Evolutionary conservation across 2,888 invertebrate genomes (phyloP).

Genomic region (Heliconius erato): DNA sequence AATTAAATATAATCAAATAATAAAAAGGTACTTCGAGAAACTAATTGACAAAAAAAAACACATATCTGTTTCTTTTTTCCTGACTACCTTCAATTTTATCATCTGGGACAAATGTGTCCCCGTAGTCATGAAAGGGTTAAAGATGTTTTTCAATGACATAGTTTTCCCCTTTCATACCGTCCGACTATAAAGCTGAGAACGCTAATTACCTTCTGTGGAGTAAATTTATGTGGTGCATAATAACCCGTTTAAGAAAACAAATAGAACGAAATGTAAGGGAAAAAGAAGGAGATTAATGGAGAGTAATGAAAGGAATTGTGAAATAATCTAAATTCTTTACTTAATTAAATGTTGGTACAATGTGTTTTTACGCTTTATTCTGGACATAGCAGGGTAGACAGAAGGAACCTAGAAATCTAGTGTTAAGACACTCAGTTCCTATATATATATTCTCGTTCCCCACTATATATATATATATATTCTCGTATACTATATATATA

Average conservation of each 20-base stretch:
- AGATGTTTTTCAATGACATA: constrained; percentile 17
- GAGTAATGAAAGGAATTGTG: not conserved
- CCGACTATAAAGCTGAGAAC: constrained; percentile 13
- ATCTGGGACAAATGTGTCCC: too few species aligned
- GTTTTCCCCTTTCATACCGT: constrained; percentile 8
- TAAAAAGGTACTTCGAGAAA: too few species aligned
- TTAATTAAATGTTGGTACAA: not conserved
- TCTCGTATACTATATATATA: too few species aligned
- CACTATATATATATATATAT: too few species aligned
- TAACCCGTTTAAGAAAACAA: constrained; percentile 18
- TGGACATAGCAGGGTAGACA: too few species aligned
- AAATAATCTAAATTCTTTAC: not conserved
- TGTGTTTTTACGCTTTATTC: not conserved
- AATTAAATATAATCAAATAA: too few species aligned
- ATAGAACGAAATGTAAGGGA: not conserved
- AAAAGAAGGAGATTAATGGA: not conserved
- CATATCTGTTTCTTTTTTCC: too few species aligned
- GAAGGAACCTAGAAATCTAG: not conserved
- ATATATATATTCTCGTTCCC: not conserved
- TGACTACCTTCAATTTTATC: too few species aligned
- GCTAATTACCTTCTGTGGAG: constrained; percentile 19
- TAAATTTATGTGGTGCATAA: constrained; percentile 16
- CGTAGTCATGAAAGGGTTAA: too few species aligned
- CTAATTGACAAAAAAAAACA: too few species aligned
- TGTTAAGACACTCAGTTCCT: not conserved